These are phyloP conservation scores for Siniperca undulata DNA, from an alignment of 2,797 vertebrate genomes.

Conservation along the genomic window DNA sequence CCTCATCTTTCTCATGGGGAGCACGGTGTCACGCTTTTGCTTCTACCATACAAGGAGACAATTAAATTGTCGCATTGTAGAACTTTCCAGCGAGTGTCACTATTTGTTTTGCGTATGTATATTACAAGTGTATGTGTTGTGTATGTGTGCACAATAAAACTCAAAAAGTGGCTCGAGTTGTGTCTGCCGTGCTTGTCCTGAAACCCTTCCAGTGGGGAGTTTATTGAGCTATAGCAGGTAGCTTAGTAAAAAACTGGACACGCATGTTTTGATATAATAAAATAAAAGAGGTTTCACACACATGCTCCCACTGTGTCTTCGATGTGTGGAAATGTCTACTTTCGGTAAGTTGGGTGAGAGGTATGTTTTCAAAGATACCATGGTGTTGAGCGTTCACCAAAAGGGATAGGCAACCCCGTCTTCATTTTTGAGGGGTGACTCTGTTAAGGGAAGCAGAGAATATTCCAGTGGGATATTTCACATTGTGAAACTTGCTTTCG, in stretches of 20 bases:
- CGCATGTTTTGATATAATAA: slow-evolving; percentile 80
- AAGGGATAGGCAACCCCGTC: slow-evolving; percentile 27
- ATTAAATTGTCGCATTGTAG: slow-evolving; percentile 51
- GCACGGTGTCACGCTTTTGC: slow-evolving; percentile 64
- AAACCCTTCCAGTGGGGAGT: too few species aligned
- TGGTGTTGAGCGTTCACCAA: slow-evolving; percentile 46
- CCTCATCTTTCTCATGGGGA: slow-evolving; percentile 61
- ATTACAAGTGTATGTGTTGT: too few species aligned
- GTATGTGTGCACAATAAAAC: too few species aligned
- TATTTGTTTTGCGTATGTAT: too few species aligned
- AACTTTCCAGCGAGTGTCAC: too few species aligned
- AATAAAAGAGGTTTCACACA: slow-evolving; percentile 81
- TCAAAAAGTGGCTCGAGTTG: too few species aligned
- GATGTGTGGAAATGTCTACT: slow-evolving; percentile 78
- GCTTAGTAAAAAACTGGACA: slow-evolving; percentile 49
- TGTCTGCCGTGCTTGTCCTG: too few species aligned
- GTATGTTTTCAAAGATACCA: slow-evolving; percentile 65
- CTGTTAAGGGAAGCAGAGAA: slow-evolving; percentile 9
- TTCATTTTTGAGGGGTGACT: slow-evolving; percentile 38
- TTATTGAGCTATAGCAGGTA: too few species aligned
- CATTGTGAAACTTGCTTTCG: background rate
- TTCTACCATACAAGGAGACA: slow-evolving; percentile 77
- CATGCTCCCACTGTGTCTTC: slow-evolving; percentile 80
- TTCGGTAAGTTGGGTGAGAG: slow-evolving; percentile 73
- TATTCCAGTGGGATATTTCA: background rate